These are phyloP conservation scores for Lampris megalopsis DNA, from an alignment of 2,113 vertebrate species.

Conservation along the genomic window DNA sequence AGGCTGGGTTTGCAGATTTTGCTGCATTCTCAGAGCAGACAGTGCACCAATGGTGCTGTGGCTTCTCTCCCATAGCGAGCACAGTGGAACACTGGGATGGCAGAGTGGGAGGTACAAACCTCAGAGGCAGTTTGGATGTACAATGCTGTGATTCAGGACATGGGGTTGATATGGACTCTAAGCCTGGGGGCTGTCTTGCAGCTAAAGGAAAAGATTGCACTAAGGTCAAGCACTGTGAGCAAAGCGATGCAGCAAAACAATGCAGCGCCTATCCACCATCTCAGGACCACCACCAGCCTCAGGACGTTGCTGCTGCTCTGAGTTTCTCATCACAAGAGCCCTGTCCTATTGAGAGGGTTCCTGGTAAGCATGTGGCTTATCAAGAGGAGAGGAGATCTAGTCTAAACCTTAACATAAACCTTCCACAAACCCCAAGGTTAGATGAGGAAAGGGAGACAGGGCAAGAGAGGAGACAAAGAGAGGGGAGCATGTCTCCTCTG, in stretches of 20 bases:
- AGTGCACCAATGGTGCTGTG: slow-evolving; percentile 68
- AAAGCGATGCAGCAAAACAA: slow-evolving; percentile 49
- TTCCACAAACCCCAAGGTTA: slow-evolving; percentile 12
- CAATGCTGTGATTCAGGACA: slow-evolving; percentile 16
- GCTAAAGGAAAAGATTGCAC: slow-evolving; percentile 25
- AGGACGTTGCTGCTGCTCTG: slow-evolving; percentile 37
- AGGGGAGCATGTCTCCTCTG: slow-evolving; percentile 1
- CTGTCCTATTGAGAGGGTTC: slow-evolving; percentile 5
- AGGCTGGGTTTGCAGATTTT: slow-evolving; percentile 89
- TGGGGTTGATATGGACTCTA: slow-evolving; percentile 51
- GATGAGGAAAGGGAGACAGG: slow-evolving; percentile 35
- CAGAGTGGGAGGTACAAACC: slow-evolving; percentile 41
- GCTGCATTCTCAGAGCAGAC: slow-evolving; percentile 81
- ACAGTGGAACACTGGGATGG: slow-evolving; percentile 66
- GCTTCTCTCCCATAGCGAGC: slow-evolving; percentile 47
- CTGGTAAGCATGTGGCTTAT: not conserved
- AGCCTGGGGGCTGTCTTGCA: slow-evolving; percentile 57
- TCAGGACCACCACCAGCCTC: slow-evolving; percentile 61
- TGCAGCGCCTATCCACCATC: slow-evolving; percentile 20
- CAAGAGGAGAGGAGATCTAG: slow-evolving; percentile 10
- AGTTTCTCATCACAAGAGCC: slow-evolving; percentile 5
- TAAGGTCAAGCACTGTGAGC: slow-evolving; percentile 51
- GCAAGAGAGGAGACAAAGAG: slow-evolving; percentile 11
- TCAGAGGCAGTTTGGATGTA: slow-evolving; percentile 45
- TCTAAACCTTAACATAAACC: not conserved